phyloP scores from a whole-genome alignment of 2,797 vertebrate species.

The Protonibea diacanthus region DNA sequence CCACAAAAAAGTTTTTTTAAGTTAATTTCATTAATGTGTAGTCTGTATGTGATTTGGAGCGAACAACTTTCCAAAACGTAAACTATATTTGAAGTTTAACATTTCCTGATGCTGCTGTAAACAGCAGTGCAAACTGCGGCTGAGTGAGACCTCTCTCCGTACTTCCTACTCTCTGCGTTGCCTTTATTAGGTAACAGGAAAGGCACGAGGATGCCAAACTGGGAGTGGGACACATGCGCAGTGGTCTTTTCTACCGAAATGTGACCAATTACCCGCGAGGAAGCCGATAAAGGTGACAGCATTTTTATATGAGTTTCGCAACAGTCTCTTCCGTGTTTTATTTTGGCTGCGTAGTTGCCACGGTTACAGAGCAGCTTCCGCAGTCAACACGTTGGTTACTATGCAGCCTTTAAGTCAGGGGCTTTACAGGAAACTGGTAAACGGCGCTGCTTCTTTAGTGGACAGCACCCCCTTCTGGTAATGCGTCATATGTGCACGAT shows the following conservation, averaged over 20 bases:
- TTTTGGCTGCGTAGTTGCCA: neutral
- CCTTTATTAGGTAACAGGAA: slow-evolving; percentile 26
- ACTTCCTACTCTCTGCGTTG: neutral
- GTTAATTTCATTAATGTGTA: too few relatives aligned
- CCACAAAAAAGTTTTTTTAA: too few relatives aligned
- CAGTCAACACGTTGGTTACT: too few relatives aligned
- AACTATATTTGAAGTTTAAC: neutral
- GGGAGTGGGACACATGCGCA: slow-evolving; percentile 1
- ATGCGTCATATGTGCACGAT: neutral
- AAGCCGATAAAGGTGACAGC: neutral
- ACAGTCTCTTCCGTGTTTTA: neutral
- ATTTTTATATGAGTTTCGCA: neutral
- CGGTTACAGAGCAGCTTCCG: neutral
- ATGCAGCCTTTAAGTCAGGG: neutral
- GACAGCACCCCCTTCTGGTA: slow-evolving; percentile 38
- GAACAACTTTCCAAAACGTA: too few relatives aligned
- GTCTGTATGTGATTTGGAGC: neutral
- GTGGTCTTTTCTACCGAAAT: fast-evolving
- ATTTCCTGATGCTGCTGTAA: neutral
- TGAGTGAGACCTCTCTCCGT: neutral
- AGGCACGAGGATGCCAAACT: neutral
- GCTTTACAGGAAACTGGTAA: neutral
- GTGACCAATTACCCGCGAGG: fast-evolving
- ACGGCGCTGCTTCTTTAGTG: neutral
- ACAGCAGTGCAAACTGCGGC: neutral